Conservation (phyloP, 2,113 vertebrate species). For the Toxostoma redivivum region DNA sequence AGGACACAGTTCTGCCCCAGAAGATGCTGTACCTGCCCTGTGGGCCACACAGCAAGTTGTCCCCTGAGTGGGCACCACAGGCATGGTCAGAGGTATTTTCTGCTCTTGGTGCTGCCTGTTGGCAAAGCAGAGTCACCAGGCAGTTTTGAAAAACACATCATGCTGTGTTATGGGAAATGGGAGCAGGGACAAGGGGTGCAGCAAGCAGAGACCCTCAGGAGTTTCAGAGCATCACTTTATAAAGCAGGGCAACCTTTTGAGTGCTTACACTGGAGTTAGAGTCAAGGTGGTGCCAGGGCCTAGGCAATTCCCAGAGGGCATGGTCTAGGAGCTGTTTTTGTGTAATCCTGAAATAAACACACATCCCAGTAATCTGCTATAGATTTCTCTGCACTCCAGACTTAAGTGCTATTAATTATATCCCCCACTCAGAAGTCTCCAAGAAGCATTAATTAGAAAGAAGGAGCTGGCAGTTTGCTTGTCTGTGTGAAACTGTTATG, state of each 20-base stretch:
- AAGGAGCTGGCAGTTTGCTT: slow-evolving; percentile 11
- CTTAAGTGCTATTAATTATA: slow-evolving; percentile 60
- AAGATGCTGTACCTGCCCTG: not conserved
- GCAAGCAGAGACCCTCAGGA: not conserved
- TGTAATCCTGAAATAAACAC: slow-evolving; percentile 30
- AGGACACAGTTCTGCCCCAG: not conserved
- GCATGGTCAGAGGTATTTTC: not conserved
- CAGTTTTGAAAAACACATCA: not conserved
- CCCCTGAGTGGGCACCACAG: not conserved
- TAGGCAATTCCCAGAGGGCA: not conserved
- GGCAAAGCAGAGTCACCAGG: not conserved
- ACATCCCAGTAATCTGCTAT: slow-evolving; percentile 6
- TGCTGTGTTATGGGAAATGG: not conserved
- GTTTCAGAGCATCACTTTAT: not conserved
- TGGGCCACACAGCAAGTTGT: not conserved
- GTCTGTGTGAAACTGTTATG: not conserved
- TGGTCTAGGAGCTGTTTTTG: not conserved
- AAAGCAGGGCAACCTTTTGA: not conserved
- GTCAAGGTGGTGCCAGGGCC: not conserved
- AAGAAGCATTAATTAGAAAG: slow-evolving; percentile 55
- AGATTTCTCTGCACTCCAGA: slow-evolving; percentile 21
- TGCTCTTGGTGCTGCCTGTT: not conserved
- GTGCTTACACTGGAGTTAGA: not conserved
- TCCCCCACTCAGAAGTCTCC: not conserved
- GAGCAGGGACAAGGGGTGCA: not conserved